Evolutionary conservation across 1,140 invertebrate species (phyloP).

Genomic region (Tetramorium parvispinum): DNA sequence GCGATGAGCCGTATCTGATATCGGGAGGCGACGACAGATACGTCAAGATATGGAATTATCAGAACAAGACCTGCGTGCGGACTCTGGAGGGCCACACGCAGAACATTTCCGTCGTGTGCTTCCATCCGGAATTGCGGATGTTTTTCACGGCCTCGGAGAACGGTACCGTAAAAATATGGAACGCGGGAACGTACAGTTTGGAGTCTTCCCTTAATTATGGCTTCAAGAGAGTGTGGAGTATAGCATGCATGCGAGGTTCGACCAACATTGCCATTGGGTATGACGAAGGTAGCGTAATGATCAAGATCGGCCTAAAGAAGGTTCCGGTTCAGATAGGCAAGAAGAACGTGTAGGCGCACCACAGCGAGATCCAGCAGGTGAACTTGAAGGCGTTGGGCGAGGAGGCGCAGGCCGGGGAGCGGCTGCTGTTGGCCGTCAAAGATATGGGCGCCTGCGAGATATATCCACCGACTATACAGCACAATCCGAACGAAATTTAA

Average conservation of each 20-base stretch:
- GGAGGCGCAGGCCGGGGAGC: slow-evolving; percentile 87
- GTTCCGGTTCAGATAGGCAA: no score
- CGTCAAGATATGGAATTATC: slow-evolving; percentile 99
- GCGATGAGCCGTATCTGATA: slow-evolving; percentile 99
- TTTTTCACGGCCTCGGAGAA: slow-evolving; percentile 99
- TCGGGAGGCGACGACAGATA: slow-evolving; percentile 99
- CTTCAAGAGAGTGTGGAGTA: slow-evolving; percentile 99
- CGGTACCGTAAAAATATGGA: slow-evolving; percentile 97
- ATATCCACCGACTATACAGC: slow-evolving; percentile 99
- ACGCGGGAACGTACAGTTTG: slow-evolving; percentile 98
- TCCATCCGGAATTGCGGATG: slow-evolving; percentile 99
- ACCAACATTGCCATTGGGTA: slow-evolving; percentile 99
- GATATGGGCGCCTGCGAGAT: slow-evolving; percentile 99
- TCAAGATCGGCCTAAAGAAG: slow-evolving; percentile 98
- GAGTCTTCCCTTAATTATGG: slow-evolving; percentile 99
- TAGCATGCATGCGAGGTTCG: slow-evolving; percentile 97
- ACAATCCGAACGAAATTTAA: slow-evolving; percentile 95
- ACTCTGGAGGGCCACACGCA: slow-evolving; percentile 98
- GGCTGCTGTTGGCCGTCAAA: slow-evolving; percentile 96
- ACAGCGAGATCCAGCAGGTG: slow-evolving; percentile 99
- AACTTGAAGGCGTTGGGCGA: slow-evolving; percentile 95
- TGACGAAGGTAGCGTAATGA: slow-evolving; percentile 99
- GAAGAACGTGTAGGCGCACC: slow-evolving; percentile 99
- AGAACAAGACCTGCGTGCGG: slow-evolving; percentile 99
- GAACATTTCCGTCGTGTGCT: slow-evolving; percentile 96